phyloP scores from a whole-genome alignment of 2,888 invertebrate species.

The Ophioninae sp. region DNA sequence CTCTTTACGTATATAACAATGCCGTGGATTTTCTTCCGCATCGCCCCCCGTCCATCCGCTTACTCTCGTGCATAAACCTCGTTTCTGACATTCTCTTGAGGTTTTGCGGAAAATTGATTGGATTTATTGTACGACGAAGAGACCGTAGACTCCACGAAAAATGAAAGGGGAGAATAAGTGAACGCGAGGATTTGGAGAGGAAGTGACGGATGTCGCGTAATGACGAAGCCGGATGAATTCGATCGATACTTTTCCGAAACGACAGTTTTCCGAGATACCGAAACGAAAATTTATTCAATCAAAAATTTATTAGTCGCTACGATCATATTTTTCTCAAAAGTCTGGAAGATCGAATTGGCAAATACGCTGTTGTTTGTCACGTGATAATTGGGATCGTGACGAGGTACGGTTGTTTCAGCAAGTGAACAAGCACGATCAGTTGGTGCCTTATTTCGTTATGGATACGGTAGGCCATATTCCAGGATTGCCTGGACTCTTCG shows the following conservation, averaged over 20 bases:
- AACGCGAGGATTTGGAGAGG: not conserved
- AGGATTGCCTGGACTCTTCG: slow-evolving; percentile 88
- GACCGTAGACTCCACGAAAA: slow-evolving; percentile 19
- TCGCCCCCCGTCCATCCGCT: not conserved
- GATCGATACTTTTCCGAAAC: slow-evolving; percentile 18
- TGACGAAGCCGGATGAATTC: slow-evolving; percentile 6
- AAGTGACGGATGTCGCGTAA: not conserved
- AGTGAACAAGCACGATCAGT: slow-evolving; percentile 79
- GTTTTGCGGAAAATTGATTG: slow-evolving; percentile 52
- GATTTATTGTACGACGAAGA: slow-evolving; percentile 35
- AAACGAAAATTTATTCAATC: not conserved
- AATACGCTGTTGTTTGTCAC: not conserved
- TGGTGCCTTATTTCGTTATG: slow-evolving; percentile 87
- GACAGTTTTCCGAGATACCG: too few species aligned
- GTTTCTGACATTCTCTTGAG: slow-evolving; percentile 25
- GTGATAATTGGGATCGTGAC: not conserved
- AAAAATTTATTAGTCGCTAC: slow-evolving; percentile 13
- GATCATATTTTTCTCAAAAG: slow-evolving; percentile 30
- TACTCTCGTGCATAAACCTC: not conserved
- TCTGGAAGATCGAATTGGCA: not conserved
- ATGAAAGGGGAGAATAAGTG: not conserved
- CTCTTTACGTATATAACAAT: slow-evolving; percentile 20
- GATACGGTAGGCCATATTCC: slow-evolving; percentile 85
- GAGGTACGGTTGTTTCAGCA: slow-evolving; percentile 40
- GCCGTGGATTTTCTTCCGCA: not conserved